Conservation (phyloP, 1,140 invertebrate genomes). For the honey bee (Apis mellifera) region Amel_HAv3.1 CM009937.2:2612501-2613000, state of each 20-base stretch:
- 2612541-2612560: neutral
- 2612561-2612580: neutral
- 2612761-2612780: neutral
- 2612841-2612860: neutral
- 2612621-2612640: neutral
- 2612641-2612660: conserved; percentile 11
- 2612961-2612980: neutral
- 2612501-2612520: neutral
- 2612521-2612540: neutral
- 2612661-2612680: neutral
- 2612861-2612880: neutral
- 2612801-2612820: neutral
- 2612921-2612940: conserved; percentile 1
- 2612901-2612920: neutral
- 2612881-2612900: neutral
- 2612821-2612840: neutral
- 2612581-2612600: neutral
- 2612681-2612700: neutral
- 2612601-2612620: neutral
- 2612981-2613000: no score
- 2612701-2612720: conserved; percentile 17
- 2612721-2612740: neutral
- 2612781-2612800: no score
- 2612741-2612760: neutral
- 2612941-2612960: neutral